Evolutionary conservation across 2,797 vertebrate species (phyloP), one percentile per base, ranked within the genome.

Genomic region (Leptoclinus maculatus): DNA sequence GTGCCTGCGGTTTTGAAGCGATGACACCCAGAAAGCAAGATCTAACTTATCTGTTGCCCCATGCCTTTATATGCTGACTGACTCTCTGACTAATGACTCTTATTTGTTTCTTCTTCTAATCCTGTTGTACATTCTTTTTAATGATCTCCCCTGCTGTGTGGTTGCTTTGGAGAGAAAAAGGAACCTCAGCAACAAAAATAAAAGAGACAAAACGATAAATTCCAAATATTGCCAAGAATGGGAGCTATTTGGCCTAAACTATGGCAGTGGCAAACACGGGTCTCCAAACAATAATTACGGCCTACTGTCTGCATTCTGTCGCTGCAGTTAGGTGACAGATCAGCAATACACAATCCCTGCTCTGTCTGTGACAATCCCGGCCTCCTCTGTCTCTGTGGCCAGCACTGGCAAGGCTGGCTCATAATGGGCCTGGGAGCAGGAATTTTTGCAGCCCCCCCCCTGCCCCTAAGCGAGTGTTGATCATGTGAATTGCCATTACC

Each of bases 291-390:
- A 90, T 91, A 83, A 91, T 91, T 86, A 71, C 45, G 75, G 83
- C 87, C 88, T 58, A 85, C 92, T 88, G 90, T 90, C 90, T 81
- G 90, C 92, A 92, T 92, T 89, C 87, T 92, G 83, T 80, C 79
- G 86, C 83, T 82, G 81, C 70, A 83, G 88, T 90, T 86, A 91
- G 83, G 89, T 93, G 93, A 93, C 90, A 93, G 90, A 92, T 93
- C 90, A 92, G 92, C 93, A 92, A 78, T 88, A 91, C 87, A 92
- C 93, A 94, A 93, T 94, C 91, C 92, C 92, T 77, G 88, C 91
- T 90, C 91, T 93, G 92, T 93, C 45, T 89, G 79, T 74, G 85
- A 88, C 89, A 91, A 91, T 93, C 88, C 89, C 78, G 38, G 80
- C 72, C 80, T 88, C 76, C 76, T 73, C 77, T 87, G 84, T 72